Evolutionary conservation across 2,797 vertebrate genomes (phyloP).

Genomic region (Otus scops): DNA sequence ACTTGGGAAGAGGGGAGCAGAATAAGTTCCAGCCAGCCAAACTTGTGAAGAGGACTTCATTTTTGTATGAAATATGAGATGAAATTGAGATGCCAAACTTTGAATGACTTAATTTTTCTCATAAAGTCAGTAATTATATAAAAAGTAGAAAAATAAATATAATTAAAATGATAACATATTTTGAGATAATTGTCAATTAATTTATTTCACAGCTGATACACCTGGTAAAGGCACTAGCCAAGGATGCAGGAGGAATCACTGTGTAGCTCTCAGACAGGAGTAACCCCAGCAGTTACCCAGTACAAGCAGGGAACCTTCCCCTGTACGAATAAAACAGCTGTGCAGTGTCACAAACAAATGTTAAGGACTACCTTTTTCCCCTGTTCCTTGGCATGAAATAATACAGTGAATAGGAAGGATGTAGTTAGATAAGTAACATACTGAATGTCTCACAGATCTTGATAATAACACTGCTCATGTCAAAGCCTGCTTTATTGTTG

Average conservation of each 20-base stretch:
- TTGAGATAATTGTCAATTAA: not conserved
- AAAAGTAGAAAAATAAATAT: not conserved
- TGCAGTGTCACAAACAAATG: not conserved
- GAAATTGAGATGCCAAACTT: not conserved
- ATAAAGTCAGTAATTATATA: not conserved
- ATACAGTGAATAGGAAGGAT: not conserved
- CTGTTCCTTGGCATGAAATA: not conserved
- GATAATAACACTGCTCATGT: not conserved
- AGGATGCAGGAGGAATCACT: not conserved
- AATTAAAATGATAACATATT: not conserved
- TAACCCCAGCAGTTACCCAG: not conserved
- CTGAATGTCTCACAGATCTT: not conserved
- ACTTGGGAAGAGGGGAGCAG: not conserved
- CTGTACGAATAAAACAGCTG: not conserved
- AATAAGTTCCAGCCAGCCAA: not conserved
- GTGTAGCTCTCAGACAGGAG: not conserved
- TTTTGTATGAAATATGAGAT: accelerated
- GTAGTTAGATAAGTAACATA: not conserved
- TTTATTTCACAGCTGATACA: not conserved
- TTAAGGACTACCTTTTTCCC: not conserved
- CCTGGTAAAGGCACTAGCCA: not conserved
- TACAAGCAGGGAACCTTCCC: not conserved
- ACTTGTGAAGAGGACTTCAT: not conserved
- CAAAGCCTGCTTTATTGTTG: not conserved
- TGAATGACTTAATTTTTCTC: not conserved